These are phyloP conservation scores for Dusona sp. DNA, from an alignment of 2,888 invertebrate genomes.

Conservation along the genomic window DNA sequence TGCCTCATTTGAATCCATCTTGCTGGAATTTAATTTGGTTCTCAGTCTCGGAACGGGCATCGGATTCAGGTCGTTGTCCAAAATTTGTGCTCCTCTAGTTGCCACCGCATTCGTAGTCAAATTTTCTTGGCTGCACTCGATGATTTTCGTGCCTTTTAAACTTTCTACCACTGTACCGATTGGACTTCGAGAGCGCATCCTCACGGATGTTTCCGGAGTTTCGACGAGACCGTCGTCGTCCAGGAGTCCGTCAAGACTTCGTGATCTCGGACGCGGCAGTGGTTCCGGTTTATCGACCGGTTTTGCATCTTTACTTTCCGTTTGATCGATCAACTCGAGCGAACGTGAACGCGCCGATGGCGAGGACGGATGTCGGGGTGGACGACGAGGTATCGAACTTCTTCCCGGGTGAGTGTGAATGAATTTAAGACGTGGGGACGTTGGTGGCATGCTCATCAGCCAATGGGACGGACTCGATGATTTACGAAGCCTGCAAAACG, in stretches of 20 bases:
- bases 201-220: slow-evolving; percentile 1
- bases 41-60: slow-evolving; percentile 69
- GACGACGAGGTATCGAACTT: slow-evolving; percentile 82
- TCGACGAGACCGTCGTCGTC: slow-evolving; percentile 82
- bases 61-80: slow-evolving; percentile 58
- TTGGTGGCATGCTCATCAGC: slow-evolving; percentile 86
- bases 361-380: slow-evolving; percentile 83
- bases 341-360: slow-evolving; percentile 79
- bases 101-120: slow-evolving; percentile 22
- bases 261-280: slow-evolving; percentile 86
- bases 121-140: slow-evolving; percentile 67
- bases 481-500: slow-evolving; percentile 87
- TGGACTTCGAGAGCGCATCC: slow-evolving; percentile 29
- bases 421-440: slow-evolving; percentile 80
- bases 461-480: slow-evolving; percentile 88
- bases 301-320: slow-evolving; percentile 69
- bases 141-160: slow-evolving; percentile 38
- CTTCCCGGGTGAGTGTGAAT: slow-evolving; percentile 80
- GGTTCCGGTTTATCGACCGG: slow-evolving; percentile 74
- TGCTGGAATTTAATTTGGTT: slow-evolving; percentile 41
- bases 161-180: slow-evolving; percentile 55
- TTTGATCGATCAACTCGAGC: slow-evolving; percentile 76
- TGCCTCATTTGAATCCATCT: slow-evolving; percentile 45
- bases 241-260: slow-evolving; percentile 88
- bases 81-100: background rate